phyloP scores from a whole-genome alignment of 1,140 invertebrate species.

The Aphis craccivora region DNA sequence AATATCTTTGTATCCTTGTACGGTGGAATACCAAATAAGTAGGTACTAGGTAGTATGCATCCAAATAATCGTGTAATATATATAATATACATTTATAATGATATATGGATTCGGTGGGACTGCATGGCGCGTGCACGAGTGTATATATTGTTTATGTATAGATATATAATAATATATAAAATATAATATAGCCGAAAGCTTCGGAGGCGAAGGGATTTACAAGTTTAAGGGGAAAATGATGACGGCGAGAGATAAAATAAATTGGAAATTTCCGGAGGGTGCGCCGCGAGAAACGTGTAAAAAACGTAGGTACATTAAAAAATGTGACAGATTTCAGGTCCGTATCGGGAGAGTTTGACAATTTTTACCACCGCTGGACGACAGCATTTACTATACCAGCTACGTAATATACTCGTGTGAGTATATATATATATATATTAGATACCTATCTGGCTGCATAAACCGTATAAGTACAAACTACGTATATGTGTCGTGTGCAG shows the following conservation, averaged over 20 bases:
- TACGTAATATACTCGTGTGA: background rate
- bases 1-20: background rate
- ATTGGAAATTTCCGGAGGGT: slow-evolving; percentile 21
- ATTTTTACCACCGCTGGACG: background rate
- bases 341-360: background rate
- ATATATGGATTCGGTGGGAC: background rate
- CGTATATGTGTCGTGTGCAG: background rate
- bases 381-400: background rate
- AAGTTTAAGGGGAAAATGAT: background rate
- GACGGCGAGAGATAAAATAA: background rate
- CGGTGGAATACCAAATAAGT: background rate
- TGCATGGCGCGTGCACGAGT: background rate
- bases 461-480: background rate
- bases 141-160: background rate
- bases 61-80: background rate
- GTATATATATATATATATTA: slow-evolving; percentile 9
- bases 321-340: background rate
- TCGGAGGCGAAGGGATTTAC: background rate
- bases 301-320: slow-evolving; percentile 1
- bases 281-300: background rate
- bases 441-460: background rate
- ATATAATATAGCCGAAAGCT: background rate
- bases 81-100: background rate
- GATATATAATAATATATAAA: background rate
- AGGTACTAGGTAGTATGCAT: background rate